Base-by-base conservation (phyloP, 2,888 invertebrate species). In the Nomada flava region DNA sequence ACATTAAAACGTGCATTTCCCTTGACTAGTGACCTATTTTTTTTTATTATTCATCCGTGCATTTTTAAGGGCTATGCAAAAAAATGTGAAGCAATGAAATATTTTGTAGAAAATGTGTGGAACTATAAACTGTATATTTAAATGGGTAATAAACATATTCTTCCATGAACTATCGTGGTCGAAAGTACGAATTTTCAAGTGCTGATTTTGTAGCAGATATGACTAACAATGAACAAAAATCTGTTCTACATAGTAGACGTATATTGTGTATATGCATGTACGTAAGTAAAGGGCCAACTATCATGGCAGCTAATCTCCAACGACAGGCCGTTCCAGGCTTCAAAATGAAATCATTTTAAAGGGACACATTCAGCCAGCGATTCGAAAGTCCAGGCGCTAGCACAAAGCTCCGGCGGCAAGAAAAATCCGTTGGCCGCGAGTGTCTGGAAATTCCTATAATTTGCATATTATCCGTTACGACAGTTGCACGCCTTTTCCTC, bases 381-480 rank as follows among this genome's bases (percentile, higher is more conserved):
- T n/a, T 11, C 53, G 53, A 36, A 69, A 64, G 53, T 68, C 59
- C 47, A 18, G 52, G 47, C n/a, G 52, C 47, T 36, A 13, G 55
- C 20, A 63, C 57, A 55, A 52, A 59, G 47, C 55, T 62, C 57
- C 52, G 26, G 52, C 57, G 64, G n/a, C 71, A 74, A 63, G 82
- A 78, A 62, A 81, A 81, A 79, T 88, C 81, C 84, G 87, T 82
- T 86, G 86, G 63, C 78, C 79, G 71, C 69, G 65, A 59, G 59
- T 52, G 83, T 63, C 75, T 75, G 75, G 72, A 85, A 86, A 88
- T 82, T 83, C 79, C 59, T 67, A 76, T 73, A 77, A 90, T 90
- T 90, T 87, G 83, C 90, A 90, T 89, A 90, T 90, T 89, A 91
- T 91, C 89, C 91, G 91, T 91, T 91, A 89, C 86, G 85, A 81